Percentiles rank a stretch among this genome's conserved stretches.
Evolutionary conservation across 2,113 vertebrate species (phyloP).

Genomic region (Mastomys coucha): DNA sequence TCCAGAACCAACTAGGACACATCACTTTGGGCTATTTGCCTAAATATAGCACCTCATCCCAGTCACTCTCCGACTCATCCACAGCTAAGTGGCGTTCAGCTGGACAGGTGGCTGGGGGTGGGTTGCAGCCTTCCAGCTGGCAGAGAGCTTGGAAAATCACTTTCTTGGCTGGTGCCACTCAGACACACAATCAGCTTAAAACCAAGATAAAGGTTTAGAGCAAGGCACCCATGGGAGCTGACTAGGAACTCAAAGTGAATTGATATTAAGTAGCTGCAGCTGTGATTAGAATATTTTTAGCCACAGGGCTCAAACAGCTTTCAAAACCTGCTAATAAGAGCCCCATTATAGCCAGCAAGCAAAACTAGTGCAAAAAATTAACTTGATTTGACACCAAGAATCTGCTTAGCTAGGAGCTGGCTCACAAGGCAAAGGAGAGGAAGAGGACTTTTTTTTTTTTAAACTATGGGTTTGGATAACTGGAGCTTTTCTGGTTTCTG

Average conservation of each 20-base stretch:
- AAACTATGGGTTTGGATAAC: not conserved
- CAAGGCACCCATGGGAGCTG: not conserved
- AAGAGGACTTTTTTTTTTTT: not conserved
- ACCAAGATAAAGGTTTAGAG: not conserved
- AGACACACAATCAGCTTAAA: conserved; percentile 18
- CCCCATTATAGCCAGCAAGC: conserved; percentile 8
- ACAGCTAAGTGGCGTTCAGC: not conserved
- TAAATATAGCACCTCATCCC: not conserved
- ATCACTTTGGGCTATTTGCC: not conserved
- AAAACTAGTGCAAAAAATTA: conserved; percentile 22
- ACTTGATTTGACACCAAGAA: conserved; percentile 26
- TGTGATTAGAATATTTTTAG: conserved; percentile 66
- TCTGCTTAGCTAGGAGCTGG: conserved; percentile 43
- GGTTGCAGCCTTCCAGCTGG: not conserved
- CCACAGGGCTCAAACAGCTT: conserved; percentile 34
- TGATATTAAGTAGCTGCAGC: conserved; percentile 66
- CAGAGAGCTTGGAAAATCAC: not conserved
- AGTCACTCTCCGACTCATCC: not conserved
- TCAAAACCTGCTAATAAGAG: conserved; percentile 54
- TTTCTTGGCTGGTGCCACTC: not conserved
- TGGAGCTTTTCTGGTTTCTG: not conserved
- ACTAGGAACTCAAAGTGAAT: not conserved
- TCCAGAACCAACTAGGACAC: not conserved
- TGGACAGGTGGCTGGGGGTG: not conserved
- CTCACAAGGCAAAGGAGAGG: not conserved